Evolutionary conservation across 35 echinoderm and acorn worm genomes (phyloP).

Genomic region (Eucidaris tribuloides): DNA sequence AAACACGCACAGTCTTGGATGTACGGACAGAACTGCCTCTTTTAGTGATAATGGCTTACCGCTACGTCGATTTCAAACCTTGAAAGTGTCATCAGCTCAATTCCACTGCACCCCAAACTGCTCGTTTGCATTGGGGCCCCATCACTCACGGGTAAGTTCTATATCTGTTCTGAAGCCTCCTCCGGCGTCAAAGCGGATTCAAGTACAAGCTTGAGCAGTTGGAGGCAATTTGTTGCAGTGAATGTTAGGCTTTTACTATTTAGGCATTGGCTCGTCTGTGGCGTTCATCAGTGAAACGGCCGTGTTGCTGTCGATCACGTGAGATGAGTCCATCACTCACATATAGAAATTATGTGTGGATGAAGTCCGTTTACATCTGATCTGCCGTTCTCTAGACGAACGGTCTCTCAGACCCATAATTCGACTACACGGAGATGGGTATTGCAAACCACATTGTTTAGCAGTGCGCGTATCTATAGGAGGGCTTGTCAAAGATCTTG

Average conservation of each 20-base stretch:
- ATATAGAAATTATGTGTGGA: constrained; percentile 14
- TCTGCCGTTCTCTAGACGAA: not conserved
- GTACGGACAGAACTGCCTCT: constrained; percentile 29
- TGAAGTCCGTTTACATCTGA: not conserved
- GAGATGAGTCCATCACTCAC: constrained; percentile 20
- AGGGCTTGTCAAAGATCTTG: too few relatives aligned
- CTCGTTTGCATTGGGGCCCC: not conserved
- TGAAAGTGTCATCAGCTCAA: constrained; percentile 2
- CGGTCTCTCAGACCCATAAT: not conserved
- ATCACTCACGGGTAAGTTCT: not conserved
- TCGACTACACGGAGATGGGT: too few relatives aligned
- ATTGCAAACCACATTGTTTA: too few relatives aligned
- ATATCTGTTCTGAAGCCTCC: not conserved
- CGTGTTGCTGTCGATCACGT: not conserved
- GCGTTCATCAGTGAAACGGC: constrained; percentile 11
- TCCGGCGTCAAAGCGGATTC: constrained; percentile 14
- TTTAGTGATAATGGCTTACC: not conserved
- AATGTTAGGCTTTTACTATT: not conserved
- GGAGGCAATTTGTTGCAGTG: not conserved
- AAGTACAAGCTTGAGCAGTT: constrained; percentile 8
- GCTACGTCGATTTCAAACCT: not conserved
- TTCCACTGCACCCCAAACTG: constrained; percentile 20
- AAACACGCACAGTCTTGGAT: constrained; percentile 18
- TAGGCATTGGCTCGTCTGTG: not conserved
- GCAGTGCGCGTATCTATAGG: too few relatives aligned